A percentile compares a stretch with the other conserved stretches of the same genome.
phyloP scores from a whole-genome alignment of 2,797 vertebrate species.

The Pangasius krempfi region DNA sequence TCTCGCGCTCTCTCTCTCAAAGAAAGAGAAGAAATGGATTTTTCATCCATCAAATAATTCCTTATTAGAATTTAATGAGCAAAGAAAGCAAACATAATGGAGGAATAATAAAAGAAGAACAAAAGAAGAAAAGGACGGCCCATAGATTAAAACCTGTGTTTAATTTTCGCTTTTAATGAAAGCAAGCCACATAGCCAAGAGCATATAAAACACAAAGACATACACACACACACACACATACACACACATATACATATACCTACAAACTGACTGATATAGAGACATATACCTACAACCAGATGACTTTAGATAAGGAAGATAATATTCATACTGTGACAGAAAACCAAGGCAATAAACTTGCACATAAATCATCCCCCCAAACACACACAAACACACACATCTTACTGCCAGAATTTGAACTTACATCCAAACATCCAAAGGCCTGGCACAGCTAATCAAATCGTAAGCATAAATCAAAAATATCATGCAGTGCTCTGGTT shows the following conservation, averaged over 20 bases:
- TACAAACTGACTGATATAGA: neutral
- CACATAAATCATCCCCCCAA: neutral
- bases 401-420: neutral
- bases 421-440: neutral
- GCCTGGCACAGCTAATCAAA: neutral
- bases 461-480: neutral
- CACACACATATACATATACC: neutral
- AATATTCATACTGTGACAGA: neutral
- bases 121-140: neutral
- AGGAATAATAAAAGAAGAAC: neutral
- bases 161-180: conserved; percentile 4
- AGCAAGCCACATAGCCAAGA: conserved; percentile 38
- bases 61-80: conserved; percentile 33
- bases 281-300: neutral
- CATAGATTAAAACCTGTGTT: neutral
- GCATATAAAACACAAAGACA: conserved; percentile 29
- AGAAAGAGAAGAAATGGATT: neutral
- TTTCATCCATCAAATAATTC: conserved; percentile 36
- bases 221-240: neutral
- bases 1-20: neutral
- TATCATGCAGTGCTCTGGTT: neutral
- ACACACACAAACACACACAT: neutral
- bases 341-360: neutral
- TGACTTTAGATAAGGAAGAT: neutral
- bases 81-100: conserved; percentile 3